These are phyloP conservation scores for Poeciliopsis infans DNA, from an alignment of 2,797 vertebrate species.

Conservation along the genomic window DNA sequence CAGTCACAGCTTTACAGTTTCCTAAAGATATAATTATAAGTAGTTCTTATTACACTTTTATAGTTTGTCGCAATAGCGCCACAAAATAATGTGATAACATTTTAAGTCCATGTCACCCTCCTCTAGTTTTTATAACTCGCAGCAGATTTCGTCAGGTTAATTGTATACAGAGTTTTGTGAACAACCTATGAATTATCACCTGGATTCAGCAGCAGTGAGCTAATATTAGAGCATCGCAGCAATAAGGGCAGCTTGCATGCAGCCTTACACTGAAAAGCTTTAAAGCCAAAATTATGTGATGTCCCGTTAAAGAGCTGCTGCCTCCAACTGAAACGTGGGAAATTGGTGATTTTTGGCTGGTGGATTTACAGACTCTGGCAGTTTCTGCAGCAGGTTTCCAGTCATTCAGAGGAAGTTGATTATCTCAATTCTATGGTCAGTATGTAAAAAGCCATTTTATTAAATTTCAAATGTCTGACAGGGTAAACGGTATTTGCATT, in stretches of 20 bases:
- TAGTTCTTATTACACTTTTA: too few relatives aligned
- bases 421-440: neutral
- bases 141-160: too few relatives aligned
- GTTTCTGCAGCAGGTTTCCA: conserved; percentile 16
- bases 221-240: conserved; percentile 25
- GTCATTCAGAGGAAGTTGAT: conserved; percentile 4
- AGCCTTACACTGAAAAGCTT: neutral
- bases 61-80: too few relatives aligned
- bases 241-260: conserved; percentile 6
- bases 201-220: conserved; percentile 47
- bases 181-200: conserved; percentile 50
- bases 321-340: neutral
- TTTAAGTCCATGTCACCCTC: too few relatives aligned
- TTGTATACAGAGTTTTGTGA: too few relatives aligned
- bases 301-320: neutral
- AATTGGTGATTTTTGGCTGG: neutral
- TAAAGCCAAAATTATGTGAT: neutral
- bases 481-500: neutral
- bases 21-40: too few relatives aligned
- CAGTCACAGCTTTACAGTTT: too few relatives aligned
- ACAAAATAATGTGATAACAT: too few relatives aligned
- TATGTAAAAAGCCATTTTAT: conserved; percentile 11
- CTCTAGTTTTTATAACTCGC: too few relatives aligned
- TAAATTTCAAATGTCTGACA: neutral
- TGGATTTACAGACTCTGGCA: neutral